Evolutionary conservation across 2,888 invertebrate genomes (phyloP).

Genomic region (Drosophila mayaguana): DNA sequence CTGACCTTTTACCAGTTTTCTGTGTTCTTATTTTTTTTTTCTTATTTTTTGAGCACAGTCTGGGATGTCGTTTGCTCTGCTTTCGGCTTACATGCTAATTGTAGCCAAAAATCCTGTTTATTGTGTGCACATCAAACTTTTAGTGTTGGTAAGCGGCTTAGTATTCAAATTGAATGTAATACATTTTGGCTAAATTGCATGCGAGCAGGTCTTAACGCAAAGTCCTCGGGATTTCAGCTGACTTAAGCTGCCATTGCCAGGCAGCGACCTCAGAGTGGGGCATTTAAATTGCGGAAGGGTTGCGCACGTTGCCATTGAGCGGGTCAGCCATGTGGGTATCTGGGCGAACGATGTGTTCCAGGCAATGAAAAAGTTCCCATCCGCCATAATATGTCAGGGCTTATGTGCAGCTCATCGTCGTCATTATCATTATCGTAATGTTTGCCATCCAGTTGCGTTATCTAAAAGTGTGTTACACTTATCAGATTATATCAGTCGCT

Average conservation of each 20-base stretch:
- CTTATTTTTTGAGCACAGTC: background rate
- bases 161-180: constrained; percentile 81
- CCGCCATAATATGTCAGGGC: constrained; percentile 48
- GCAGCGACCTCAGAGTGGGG: background rate
- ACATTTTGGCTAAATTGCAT: constrained; percentile 79
- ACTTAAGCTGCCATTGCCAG: constrained; percentile 65
- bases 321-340: constrained; percentile 20
- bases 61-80: constrained; percentile 44
- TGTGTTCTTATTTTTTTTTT: background rate
- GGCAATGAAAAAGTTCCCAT: constrained; percentile 10
- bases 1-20: constrained; percentile 58
- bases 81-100: constrained; percentile 75
- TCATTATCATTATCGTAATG: constrained; percentile 45
- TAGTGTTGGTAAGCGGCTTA: constrained; percentile 81
- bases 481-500: background rate
- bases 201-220: constrained; percentile 73
- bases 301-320: constrained; percentile 21
- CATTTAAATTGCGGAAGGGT: constrained; percentile 43
- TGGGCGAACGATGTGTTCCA: constrained; percentile 7
- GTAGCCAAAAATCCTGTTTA: constrained; percentile 78
- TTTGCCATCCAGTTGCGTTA: constrained; percentile 2
- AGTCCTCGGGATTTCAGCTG: constrained; percentile 66
- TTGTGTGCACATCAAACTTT: constrained; percentile 80
- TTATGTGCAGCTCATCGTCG: constrained; percentile 51
- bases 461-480: background rate